Evolutionary conservation across 2,888 invertebrate species (phyloP).

Genomic region (Xanthorhoe spadicearia): DNA sequence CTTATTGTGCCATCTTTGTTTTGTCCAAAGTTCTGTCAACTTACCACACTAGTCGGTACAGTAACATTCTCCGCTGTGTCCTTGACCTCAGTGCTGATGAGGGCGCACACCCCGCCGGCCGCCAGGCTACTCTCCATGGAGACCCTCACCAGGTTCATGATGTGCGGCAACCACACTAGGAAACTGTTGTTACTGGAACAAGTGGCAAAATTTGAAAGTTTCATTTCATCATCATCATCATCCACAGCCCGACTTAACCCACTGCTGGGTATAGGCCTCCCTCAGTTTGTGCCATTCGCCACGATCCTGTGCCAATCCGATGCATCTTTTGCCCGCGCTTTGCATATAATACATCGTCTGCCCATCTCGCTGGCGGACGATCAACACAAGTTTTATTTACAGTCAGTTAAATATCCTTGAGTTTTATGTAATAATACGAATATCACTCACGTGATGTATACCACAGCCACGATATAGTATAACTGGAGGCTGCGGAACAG

Average conservation of each 20-base stretch:
- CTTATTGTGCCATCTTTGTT: conserved; percentile 66
- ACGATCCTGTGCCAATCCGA: no score
- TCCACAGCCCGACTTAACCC: no score
- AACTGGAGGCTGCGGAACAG: conserved; percentile 68
- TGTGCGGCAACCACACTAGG: conserved; percentile 84
- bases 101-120: conserved; percentile 65
- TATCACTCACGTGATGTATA: conserved; percentile 78
- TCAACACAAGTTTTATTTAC: no score
- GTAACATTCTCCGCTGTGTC: conserved; percentile 30
- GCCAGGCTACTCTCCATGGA: conserved; percentile 53
- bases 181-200: conserved; percentile 82
- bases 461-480: conserved; percentile 74
- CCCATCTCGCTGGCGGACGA: no score
- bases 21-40: conserved; percentile 57
- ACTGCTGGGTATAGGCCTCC: no score
- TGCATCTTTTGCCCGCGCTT: no score
- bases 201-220: no score
- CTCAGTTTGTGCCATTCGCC: no score
- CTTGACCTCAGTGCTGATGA: conserved; percentile 57
- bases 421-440: background rate
- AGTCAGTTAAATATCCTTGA: no score
- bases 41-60: conserved; percentile 35
- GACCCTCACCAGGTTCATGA: conserved; percentile 77
- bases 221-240: no score
- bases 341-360: no score